Evolutionary conservation across 2,113 vertebrate genomes (phyloP), one percentile per base, ranked within the genome.

Genomic region (Mastomys natalensis): DNA sequence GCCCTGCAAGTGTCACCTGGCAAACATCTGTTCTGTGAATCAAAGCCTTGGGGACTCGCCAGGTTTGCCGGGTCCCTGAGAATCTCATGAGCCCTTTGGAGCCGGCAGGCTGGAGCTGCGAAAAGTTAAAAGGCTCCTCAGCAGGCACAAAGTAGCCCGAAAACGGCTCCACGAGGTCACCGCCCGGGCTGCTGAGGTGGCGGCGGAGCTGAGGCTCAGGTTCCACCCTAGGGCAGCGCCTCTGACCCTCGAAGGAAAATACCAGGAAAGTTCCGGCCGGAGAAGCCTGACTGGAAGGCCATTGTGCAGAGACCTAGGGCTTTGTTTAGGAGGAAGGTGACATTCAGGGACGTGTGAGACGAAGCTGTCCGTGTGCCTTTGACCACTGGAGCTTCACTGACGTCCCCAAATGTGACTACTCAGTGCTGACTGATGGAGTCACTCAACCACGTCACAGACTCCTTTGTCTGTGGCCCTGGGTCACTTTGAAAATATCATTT

Each of bases 1-100:
- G 70, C 2, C 88, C 82, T 72, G 48, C 78, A 37, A 94, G 96
- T 94, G 97, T 91, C 89, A 51, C 82, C 95, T 95, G 96, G 92
- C 91, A 91, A 90, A 89, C 96, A 97, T 97, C 95, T 97, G 97
- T 95, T 93, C 80, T 1, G 91, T n/a, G 58, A 98, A 96, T 98
- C 97, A 98, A 98, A 98, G 97, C 3, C 0, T 85, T 40, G 21
- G 3, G 31, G 84, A n/a, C 64, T 10, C 12, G 10, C 76, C 29
- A 48, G 90, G 60, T 93, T 94, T 96, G 96, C 72, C 95, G 4
- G 89, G 55, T 48, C 94, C 82, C 93, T 2, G 97, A 97, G 96
- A 96, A 96, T 84, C 86, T 89, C 94, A 6, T 1, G 87, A 43
- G 68, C 85, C 92, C 96, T 81, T 68, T 64, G 80, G 92, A 92